Base-by-base conservation (phyloP, 2,113 vertebrate species). In the Oreamnos americanus region DNA sequence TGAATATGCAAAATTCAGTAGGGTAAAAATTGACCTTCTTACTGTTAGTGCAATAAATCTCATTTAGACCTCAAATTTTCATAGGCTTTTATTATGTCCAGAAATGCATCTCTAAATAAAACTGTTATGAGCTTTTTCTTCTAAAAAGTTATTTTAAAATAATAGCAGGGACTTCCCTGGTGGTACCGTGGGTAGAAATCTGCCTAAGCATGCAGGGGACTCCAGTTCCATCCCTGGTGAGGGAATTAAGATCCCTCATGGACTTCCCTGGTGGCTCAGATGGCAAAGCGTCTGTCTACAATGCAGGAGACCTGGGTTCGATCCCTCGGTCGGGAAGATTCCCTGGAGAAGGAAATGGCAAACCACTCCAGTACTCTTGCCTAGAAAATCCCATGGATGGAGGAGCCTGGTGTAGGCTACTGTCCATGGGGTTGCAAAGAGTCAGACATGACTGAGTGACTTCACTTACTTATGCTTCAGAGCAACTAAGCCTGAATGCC, bases 41-140 rank as follows among this genome's bases (percentile, higher is more conserved):
- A 93, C 39, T 97, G 96, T 98, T 79, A 81, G 88, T 84, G 58
- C 92, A 96, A 96, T 87, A 93, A 57, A 98, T 76, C 98, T 98
- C 98, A 98, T 98, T 98, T 98, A 97, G 97, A 97, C 91, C 78
- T 98, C 95, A 6, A 96, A 97, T 98, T 98, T 98, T 98, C 97
- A 97, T 97, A 98, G 97, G 95, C 90, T 97, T 60, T 96, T 96
- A 97, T 96, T 98, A 98, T 98, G 98, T 97, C 95, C 97, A 98
- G 97, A 98, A 97, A 97, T 94, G 96, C 97, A 96, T 98, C 89
- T 98, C 98, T 98, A 97, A 98, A 98, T 98, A 98, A 74, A 97
- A 97, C 87, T 98, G 97, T 96, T 95, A 1, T 97, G 98, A 98
- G 94, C 33, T 97, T 97, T 98, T 98, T 43, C 7, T 85, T 85